phyloP scores from a whole-genome alignment of 2,113 vertebrate species.

The Proteles cristata region DNA sequence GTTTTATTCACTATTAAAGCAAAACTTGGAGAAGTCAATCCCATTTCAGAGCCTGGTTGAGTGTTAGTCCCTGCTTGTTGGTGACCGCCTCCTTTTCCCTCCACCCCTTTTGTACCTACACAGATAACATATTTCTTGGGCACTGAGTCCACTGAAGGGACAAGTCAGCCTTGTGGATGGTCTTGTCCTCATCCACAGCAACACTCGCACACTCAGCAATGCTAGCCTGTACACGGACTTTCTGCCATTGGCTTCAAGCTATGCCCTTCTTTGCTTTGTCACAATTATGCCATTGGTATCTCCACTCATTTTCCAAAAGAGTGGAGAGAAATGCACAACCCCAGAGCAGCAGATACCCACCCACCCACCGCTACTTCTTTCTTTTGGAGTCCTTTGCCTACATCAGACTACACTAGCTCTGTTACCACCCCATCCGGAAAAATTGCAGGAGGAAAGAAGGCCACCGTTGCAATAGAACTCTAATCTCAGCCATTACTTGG shows the following conservation, averaged over 20 bases:
- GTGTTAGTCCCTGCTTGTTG: not conserved
- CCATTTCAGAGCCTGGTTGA: not conserved
- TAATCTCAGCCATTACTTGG: not conserved
- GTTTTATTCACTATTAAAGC: not conserved
- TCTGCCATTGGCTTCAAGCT: no score
- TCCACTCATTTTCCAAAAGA: not conserved
- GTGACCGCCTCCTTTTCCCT: not conserved
- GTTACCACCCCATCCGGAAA: not conserved
- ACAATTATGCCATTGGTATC: not conserved
- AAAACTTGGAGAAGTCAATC: not conserved
- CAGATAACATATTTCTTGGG: not conserved
- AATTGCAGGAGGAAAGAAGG: slow-evolving; percentile 7
- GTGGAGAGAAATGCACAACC: not conserved
- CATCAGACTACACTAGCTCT: not conserved
- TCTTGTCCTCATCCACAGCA: not conserved
- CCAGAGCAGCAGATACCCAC: not conserved
- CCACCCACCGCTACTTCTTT: not conserved
- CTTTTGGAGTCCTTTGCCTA: not conserved
- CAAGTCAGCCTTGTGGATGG: not conserved
- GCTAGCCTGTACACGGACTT: rapidly evolving
- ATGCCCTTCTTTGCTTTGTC: not conserved
- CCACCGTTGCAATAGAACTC: not conserved
- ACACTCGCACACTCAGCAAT: not conserved
- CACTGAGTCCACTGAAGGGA: not conserved
- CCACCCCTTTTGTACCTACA: not conserved